These are phyloP conservation scores for Megalonaias nervosa DNA, from an alignment of 1,140 invertebrate genomes.

Conservation along the genomic window DNA sequence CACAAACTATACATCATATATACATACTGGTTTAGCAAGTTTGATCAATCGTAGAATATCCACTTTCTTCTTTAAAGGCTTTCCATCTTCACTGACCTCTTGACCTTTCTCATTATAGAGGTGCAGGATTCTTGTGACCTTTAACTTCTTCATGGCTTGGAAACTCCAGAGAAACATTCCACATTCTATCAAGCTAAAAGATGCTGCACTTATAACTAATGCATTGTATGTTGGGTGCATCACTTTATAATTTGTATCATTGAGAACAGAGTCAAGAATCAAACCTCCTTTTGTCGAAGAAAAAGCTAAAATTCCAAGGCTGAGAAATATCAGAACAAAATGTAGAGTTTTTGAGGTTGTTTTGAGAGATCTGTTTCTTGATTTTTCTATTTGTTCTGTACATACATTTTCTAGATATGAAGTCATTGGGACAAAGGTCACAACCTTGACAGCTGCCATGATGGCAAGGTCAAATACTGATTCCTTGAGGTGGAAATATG, in stretches of 20 bases:
- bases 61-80: conserved; percentile 51
- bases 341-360: conserved; percentile 34
- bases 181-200: conserved; percentile 54
- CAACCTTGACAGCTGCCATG: conserved; percentile 49
- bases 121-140: conserved; percentile 52
- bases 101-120: conserved; percentile 58
- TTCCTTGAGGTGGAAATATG: conserved; percentile 52
- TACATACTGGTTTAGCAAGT: conserved; percentile 66
- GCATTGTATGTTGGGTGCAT: conserved; percentile 67
- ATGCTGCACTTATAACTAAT: conserved; percentile 51
- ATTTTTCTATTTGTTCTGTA: conserved; percentile 46
- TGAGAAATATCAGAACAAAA: conserved; percentile 36
- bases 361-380: conserved; percentile 33
- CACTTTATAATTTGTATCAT: conserved; percentile 44
- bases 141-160: conserved; percentile 51
- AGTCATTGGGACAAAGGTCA: conserved; percentile 42
- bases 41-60: conserved; percentile 50
- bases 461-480: conserved; percentile 67
- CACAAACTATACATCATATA: not conserved
- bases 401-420: conserved; percentile 47
- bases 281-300: conserved; percentile 55
- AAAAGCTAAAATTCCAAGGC: conserved; percentile 41
- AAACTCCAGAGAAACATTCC: conserved; percentile 45
- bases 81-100: conserved; percentile 64
- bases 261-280: conserved; percentile 52